Conservation (phyloP, 2,113 vertebrate genomes). For the Lanius ludovicianus region DNA sequence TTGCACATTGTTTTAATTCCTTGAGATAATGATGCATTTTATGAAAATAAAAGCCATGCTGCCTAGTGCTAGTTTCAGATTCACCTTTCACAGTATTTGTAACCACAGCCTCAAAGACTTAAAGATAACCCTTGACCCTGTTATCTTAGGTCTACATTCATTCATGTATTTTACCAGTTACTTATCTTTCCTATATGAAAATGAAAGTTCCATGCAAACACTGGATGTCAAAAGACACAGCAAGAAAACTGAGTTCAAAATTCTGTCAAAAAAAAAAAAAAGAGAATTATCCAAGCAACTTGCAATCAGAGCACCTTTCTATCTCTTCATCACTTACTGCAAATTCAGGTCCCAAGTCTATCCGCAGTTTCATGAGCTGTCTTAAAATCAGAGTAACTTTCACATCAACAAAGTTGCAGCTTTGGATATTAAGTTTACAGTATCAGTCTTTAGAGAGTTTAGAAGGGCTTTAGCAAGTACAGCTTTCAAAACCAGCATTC, state of each 20-base stretch:
- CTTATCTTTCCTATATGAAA: not conserved
- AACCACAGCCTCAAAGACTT: not conserved
- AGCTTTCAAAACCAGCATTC: not conserved
- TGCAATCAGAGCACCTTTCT: not conserved
- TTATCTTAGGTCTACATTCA: conserved; percentile 8
- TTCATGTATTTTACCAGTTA: not conserved
- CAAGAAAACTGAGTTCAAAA: not conserved
- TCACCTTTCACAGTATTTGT: not conserved
- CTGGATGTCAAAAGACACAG: not conserved
- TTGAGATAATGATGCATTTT: not conserved
- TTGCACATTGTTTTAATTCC: not conserved
- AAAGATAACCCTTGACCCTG: conserved; percentile 26
- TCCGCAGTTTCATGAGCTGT: not conserved
- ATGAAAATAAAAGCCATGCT: not conserved
- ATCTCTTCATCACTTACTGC: not conserved
- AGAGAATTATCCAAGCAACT: not conserved
- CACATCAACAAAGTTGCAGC: not conserved
- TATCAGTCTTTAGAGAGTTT: not conserved
- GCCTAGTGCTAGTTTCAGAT: not conserved
- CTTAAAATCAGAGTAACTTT: not conserved
- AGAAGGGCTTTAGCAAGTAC: not conserved
- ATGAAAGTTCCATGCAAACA: not conserved
- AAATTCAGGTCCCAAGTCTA: not conserved
- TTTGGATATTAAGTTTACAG: not conserved
- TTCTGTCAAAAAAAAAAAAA: not conserved